Evolutionary conservation across 2,888 invertebrate genomes (phyloP), one percentile per base, ranked within the genome.

Genomic region (Agrotis puta): DNA sequence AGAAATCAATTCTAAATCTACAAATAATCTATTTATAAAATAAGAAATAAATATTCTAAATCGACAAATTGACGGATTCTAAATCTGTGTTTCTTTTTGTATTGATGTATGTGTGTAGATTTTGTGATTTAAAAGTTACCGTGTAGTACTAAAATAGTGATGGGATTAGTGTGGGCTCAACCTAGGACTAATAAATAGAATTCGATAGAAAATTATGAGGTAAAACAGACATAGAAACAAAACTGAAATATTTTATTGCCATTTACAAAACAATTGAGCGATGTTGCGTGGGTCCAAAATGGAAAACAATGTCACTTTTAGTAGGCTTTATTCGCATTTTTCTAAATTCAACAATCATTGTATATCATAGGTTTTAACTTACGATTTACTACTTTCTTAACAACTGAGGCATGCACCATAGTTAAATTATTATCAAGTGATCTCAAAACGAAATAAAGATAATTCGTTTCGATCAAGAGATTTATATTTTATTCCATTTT

Each of bases 81-180:
- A 20, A 5, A 24, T 18, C 2, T 53, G 18, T n/a, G 14, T n/a
- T 50, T 48, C n/a, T n/a, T 71, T n/a, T 6, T 47, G n/a, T 39
- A 18, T 13, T 51, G 11, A 33, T 47, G 24, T 57, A n/a, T n/a
- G 20, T 20, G 13, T 68, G 61, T 50, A 22, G 16, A 39, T 64
- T 64, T 59, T 59, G 24, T 70, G 18, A 64, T 47, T 74, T 43
- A n/a, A 50, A 66, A 50, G 50, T 77, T 63, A 54, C 39, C 27
- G 13, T 20, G 47, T 47, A 43, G n/a, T 24, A 57, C 33, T 47
- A 22, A 70, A 33, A 48, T 53, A 45, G 14, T 51, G 1, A 13
- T 20, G 16, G 18, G 16, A 13, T 39, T 63, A 53, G 33, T 2
- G 48, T 24, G 47, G n/a, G 51, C 20, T 45, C 54, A 56, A 54